These are phyloP conservation scores for Aulostomus chinensis DNA, from an alignment of 2,797 vertebrate genomes.

Conservation along the genomic window DNA sequence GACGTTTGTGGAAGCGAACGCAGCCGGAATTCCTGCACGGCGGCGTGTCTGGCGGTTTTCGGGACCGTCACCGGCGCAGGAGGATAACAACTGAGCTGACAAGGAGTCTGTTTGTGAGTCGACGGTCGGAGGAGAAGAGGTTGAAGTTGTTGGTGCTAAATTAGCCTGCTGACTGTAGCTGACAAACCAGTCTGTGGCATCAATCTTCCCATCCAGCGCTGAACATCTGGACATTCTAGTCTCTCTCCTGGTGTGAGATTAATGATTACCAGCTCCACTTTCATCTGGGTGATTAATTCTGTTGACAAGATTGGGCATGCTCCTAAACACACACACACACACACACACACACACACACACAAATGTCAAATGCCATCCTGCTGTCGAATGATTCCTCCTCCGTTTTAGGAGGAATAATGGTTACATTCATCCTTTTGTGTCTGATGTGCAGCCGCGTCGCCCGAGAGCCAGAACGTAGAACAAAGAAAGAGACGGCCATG, in stretches of 20 bases:
- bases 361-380: not conserved
- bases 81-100: too few relatives aligned
- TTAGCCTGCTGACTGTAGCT: too few relatives aligned
- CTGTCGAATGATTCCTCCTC: not conserved
- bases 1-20: too few relatives aligned
- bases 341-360: not conserved
- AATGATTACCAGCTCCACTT: not conserved
- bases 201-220: too few relatives aligned
- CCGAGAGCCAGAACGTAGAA: not conserved
- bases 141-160: too few relatives aligned
- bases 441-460: not conserved
- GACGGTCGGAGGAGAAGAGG: too few relatives aligned
- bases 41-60: too few relatives aligned
- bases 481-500: not conserved
- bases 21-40: too few relatives aligned
- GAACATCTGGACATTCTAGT: slow-evolving; percentile 1
- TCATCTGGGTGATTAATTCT: not conserved
- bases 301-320: too few relatives aligned
- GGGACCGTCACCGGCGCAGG: too few relatives aligned
- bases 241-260: slow-evolving; percentile 2
- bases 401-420: not conserved
- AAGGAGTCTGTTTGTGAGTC: too few relatives aligned
- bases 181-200: too few relatives aligned
- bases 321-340: not conserved
- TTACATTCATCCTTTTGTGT: not conserved